Conservation (phyloP, 2,113 vertebrate genomes). For the Nothoprocta pentlandii region DNA sequence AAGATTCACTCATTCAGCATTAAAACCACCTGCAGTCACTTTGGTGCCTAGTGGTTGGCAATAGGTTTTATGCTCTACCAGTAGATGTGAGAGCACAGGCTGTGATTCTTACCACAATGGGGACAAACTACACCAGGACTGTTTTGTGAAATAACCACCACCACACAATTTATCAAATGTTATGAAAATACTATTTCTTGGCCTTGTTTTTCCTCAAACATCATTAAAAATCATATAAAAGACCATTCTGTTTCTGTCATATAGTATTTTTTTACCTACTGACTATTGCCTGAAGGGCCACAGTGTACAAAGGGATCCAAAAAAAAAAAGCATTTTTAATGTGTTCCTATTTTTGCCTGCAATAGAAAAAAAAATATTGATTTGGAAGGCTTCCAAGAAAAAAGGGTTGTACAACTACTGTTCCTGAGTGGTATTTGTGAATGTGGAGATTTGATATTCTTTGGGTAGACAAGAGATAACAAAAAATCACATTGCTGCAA, state of each 20-base stretch:
- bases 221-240: constrained; percentile 22
- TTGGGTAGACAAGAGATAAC: background rate
- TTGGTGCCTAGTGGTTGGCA: constrained; percentile 54
- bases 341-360: background rate
- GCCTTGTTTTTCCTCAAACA: background rate
- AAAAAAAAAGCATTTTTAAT: background rate
- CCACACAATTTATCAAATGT: background rate
- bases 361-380: constrained; percentile 41
- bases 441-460: background rate
- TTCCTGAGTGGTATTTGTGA: background rate
- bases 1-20: constrained; percentile 72
- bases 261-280: constrained; percentile 23
- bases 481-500: background rate
- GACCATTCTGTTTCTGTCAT: background rate
- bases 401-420: background rate
- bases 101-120: background rate
- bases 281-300: background rate
- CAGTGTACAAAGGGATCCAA: background rate
- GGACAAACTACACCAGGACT: constrained; percentile 24
- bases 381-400: constrained; percentile 30
- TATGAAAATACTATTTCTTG: constrained; percentile 1
- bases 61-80: constrained; percentile 53
- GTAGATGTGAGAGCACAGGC: constrained; percentile 15
- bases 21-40: constrained; percentile 68
- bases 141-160: background rate